These are phyloP conservation scores for Trinectes maculatus DNA, from an alignment of 2,113 vertebrate species.

Conservation along the genomic window DNA sequence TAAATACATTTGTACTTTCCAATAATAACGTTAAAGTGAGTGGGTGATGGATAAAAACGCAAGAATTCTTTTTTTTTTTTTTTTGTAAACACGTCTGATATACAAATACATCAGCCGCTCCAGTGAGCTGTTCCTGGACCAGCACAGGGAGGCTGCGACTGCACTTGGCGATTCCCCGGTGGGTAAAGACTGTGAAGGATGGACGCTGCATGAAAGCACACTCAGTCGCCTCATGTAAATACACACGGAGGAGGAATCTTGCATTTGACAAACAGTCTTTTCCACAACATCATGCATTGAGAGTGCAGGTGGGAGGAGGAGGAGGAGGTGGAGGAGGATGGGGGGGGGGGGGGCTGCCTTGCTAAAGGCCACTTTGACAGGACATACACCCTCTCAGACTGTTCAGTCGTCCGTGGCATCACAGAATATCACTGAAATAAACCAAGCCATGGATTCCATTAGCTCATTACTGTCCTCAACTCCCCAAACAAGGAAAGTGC, in stretches of 20 bases:
- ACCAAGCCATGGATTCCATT: too few relatives aligned
- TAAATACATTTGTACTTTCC: too few relatives aligned
- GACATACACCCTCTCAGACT: neutral
- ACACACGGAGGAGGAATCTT: slow-evolving; percentile 7
- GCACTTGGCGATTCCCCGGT: slow-evolving; percentile 11
- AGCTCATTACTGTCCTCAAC: too few relatives aligned
- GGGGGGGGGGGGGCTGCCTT: neutral
- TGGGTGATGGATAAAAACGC: neutral
- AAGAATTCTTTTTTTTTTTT: slow-evolving; percentile 8
- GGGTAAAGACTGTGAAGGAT: slow-evolving; percentile 12
- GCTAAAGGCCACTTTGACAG: neutral
- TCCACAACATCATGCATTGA: neutral
- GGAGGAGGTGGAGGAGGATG: neutral
- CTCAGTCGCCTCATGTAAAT: neutral
- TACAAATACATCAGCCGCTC: slow-evolving; percentile 26
- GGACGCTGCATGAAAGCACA: neutral
- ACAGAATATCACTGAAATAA: too few relatives aligned
- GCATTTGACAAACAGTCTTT: neutral
- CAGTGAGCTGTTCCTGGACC: slow-evolving; percentile 24
- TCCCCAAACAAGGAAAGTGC: neutral
- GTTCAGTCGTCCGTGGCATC: neutral
- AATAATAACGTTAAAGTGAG: slow-evolving; percentile 9
- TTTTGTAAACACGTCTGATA: slow-evolving; percentile 3
- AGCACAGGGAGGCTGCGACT: slow-evolving; percentile 20
- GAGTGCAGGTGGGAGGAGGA: slow-evolving; percentile 14